Base-by-base conservation (phyloP, 2,113 vertebrate species). In the Athene noctua region DNA sequence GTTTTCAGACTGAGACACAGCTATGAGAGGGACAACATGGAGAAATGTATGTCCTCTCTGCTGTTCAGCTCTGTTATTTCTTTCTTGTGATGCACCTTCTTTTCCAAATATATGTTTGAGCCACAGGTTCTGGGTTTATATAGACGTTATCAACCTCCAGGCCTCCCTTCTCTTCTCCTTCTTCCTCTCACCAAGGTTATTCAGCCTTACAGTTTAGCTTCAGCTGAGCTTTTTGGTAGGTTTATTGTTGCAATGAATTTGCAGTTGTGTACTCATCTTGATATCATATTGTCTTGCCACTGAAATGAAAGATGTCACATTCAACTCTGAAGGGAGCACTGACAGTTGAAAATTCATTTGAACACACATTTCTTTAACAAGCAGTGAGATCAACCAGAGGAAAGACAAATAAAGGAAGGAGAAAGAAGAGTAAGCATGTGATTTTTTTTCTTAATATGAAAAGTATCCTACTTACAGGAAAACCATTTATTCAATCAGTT, bases 401-500 rank as follows among this genome's bases (percentile, higher is more conserved):
- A 91, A 79, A 88, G 9, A 11, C 42, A 46, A 75, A 86, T 44
- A 91, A 66, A 84, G 15, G 40, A 77, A 87, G 32, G 9, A 67
- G 10, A 52, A 57, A 42, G 36, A 71, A 61, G 23, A 4, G 5
- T 38, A 80, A 80, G 8, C 23, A 26, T 12, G 5, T 59, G n/a
- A 71, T 17, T 8, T 63, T n/a, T 80, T 81, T 86, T 54, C 25
- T 71, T 70, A 42, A 9, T 6, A 63, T 13, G 8, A 26, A 30
- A 90, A 34, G 2, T 38, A 25, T 80, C 25, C 3, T 71, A 18
- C 23, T 82, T 68, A 40, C 15, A 83, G 27, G 9, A 63, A 59
- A 94, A 55, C 0, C 1, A 21, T 52, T 65, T 73, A 5, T 57
- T 92, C 71, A 0, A 0, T 51, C 7, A 1, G 14, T 66, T 75